A percentile compares a stretch with the other conserved stretches of the same genome.
Conservation (phyloP, 2,888 invertebrate species). For the Temnothorax ravouxi region DNA sequence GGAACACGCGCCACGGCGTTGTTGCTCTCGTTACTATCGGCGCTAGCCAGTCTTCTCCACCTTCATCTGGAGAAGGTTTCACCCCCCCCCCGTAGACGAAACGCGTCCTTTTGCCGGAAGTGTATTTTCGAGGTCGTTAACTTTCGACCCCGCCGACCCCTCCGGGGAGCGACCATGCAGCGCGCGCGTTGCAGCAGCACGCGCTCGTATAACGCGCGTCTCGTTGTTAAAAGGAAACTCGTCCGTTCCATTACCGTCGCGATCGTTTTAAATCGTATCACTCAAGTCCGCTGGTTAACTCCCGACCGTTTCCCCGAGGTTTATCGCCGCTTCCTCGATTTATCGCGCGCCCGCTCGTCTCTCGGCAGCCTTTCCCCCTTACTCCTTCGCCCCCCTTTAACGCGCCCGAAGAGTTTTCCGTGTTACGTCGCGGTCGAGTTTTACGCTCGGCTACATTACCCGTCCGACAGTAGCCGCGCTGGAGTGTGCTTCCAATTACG, state of each 20-base stretch:
- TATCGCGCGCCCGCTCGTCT: slow-evolving; percentile 49
- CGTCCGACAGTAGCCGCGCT: slow-evolving; percentile 17
- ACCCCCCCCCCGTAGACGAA: neutral
- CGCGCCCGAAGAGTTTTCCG: slow-evolving; percentile 32
- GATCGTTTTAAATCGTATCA: slow-evolving; percentile 68
- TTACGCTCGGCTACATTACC: slow-evolving; percentile 43
- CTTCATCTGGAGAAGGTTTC: slow-evolving; percentile 20
- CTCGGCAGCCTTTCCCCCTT: neutral
- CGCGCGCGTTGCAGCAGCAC: slow-evolving; percentile 10
- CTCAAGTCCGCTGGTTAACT: slow-evolving; percentile 66
- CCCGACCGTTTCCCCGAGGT: slow-evolving; percentile 58
- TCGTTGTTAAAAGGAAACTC: slow-evolving; percentile 60
- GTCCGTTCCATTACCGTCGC: slow-evolving; percentile 65
- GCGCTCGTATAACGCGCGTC: slow-evolving; percentile 58
- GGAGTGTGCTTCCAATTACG: slow-evolving; percentile 44
- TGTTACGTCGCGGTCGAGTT: slow-evolving; percentile 50
- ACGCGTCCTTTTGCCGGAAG: slow-evolving; percentile 49
- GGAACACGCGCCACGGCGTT: slow-evolving; percentile 37
- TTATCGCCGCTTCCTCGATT: slow-evolving; percentile 67
- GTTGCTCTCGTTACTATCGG: slow-evolving; percentile 58
- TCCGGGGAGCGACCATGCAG: slow-evolving; percentile 11
- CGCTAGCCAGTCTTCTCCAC: slow-evolving; percentile 41
- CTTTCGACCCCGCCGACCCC: slow-evolving; percentile 50
- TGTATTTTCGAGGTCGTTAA: slow-evolving; percentile 68
- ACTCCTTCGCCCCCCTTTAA: neutral